phyloP scores from a whole-genome alignment of 2,888 invertebrate genomes.

The Phragmatobia fuliginosa region DNA sequence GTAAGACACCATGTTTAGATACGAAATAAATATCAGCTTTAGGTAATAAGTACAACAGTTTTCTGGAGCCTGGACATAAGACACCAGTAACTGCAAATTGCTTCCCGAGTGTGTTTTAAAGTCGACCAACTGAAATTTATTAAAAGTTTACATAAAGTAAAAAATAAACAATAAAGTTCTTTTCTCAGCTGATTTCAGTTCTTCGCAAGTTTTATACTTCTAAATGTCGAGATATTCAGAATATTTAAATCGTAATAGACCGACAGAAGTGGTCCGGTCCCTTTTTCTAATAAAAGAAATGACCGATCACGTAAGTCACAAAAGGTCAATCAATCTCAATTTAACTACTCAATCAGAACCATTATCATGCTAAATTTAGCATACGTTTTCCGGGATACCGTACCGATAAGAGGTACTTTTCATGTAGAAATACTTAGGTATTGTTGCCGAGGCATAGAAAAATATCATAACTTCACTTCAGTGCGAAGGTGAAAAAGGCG shows the following conservation, averaged over 20 bases:
- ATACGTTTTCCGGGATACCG: neutral
- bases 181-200: neutral
- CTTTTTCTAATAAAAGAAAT: neutral
- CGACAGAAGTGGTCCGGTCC: neutral
- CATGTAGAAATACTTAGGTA: too few relatives aligned
- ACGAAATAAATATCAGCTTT: neutral
- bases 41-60: neutral
- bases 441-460: neutral
- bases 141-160: neutral
- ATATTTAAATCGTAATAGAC: neutral
- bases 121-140: slow-evolving; percentile 7
- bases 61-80: neutral
- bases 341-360: neutral
- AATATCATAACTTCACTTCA: neutral
- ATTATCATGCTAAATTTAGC: neutral
- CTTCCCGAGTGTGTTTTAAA: slow-evolving; percentile 6
- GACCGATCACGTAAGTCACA: neutral
- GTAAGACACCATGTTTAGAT: slow-evolving; percentile 2
- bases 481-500: too few relatives aligned
- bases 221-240: neutral
- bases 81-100: slow-evolving; percentile 10
- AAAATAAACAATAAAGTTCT: slow-evolving; percentile 5
- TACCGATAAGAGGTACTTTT: neutral
- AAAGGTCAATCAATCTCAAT: neutral
- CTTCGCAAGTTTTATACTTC: neutral